Percentiles rank a stretch among this genome's conserved stretches.
These are phyloP conservation scores for Tetragnatha versicolor DNA, from an alignment of 1,140 invertebrate species.

Conservation along the genomic window DNA sequence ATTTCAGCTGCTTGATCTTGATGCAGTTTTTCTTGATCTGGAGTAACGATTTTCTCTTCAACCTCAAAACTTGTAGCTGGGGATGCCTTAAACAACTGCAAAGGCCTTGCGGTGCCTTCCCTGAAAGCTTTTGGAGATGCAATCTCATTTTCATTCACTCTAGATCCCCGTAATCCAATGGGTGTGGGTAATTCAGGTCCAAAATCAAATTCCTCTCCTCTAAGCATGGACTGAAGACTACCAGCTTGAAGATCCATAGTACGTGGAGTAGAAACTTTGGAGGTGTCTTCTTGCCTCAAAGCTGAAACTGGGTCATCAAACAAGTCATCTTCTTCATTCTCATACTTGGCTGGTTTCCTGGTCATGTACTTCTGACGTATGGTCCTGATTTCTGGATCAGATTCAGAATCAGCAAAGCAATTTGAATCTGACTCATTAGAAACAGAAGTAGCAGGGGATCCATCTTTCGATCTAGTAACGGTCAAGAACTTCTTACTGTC, in stretches of 20 bases:
- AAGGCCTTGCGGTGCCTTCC: slow-evolving; percentile 29
- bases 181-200: slow-evolving; percentile 31
- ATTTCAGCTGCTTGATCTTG: neutral
- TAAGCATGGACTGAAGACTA: neutral
- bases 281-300: neutral
- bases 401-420: slow-evolving; percentile 52
- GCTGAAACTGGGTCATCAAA: neutral
- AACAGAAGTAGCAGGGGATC: slow-evolving; percentile 34
- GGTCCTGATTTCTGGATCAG: slow-evolving; percentile 40
- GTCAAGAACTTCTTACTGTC: neutral
- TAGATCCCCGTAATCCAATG: neutral
- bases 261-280: neutral
- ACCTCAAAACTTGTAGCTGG: neutral
- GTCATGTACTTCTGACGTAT: slow-evolving; percentile 34
- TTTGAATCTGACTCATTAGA: slow-evolving; percentile 50
- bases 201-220: neutral
- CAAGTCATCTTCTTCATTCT: slow-evolving; percentile 31
- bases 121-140: slow-evolving; percentile 42
- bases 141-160: slow-evolving; percentile 3
- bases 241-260: neutral
- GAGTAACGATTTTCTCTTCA: neutral
- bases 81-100: slow-evolving; percentile 34
- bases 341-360: slow-evolving; percentile 20
- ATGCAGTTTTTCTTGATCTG: neutral
- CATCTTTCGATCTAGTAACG: slow-evolving; percentile 23